Evolutionary conservation across 1,140 invertebrate genomes (phyloP), one percentile per base, ranked within the genome.

Genomic region (Armadillidium nasatum): DNA sequence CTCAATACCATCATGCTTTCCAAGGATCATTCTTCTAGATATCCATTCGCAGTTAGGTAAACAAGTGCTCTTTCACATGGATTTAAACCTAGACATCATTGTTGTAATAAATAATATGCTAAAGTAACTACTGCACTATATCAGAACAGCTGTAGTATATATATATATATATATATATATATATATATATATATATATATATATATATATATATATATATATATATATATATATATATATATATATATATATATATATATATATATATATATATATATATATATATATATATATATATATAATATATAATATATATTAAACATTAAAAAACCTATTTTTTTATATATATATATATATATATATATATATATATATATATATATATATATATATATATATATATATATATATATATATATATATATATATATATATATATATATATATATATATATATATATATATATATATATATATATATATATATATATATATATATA

Each of bases 301-400:
- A 33, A 3, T 1, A 33, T 3, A 33, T 1, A 33, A 33, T 3
- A 6, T 3, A 6, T n/a, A n/a, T n/a, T n/a, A n/a, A n/a, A n/a
- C n/a, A n/a, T n/a, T n/a, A n/a, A n/a, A n/a, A n/a, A n/a, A n/a
- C n/a, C n/a, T n/a, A n/a, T n/a, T n/a, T n/a, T n/a, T n/a, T n/a
- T n/a, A 33, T 33, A 33, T 33, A 33, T 33, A 33, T 33, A 33
- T 33, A 33, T 33, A 33, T 33, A 33, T 33, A 33, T 60, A 60
- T 60, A 60, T 60, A 60, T 60, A 60, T 60, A 60, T 60, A 60
- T 60, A 60, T 60, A 60, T 60, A 60, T 60, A 60, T 60, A 60
- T 60, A 60, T 60, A 60, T 50, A 50, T 50, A 50, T 50, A 50
- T 50, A 50, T 50, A 50, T 50, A 50, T 50, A 50, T 50, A 50